Evolutionary conservation across 1,140 invertebrate species (phyloP).

Genomic region (Drosophila pseudoobscura): DNA sequence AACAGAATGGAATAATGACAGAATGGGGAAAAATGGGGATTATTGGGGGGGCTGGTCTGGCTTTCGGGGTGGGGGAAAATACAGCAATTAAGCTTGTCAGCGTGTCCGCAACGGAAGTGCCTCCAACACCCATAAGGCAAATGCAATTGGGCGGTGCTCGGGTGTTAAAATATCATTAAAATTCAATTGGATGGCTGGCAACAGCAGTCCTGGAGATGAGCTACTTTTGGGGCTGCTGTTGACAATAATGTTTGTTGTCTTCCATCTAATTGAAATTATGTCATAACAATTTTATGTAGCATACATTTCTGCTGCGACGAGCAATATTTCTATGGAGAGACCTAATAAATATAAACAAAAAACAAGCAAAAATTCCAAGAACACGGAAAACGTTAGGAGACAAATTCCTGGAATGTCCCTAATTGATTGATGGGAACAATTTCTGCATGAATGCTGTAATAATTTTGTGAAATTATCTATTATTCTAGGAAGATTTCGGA

Average conservation of each 20-base stretch:
- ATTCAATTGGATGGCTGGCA: conserved; percentile 25
- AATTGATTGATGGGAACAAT: no score
- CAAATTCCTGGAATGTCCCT: no score
- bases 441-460: no score
- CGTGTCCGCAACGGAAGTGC: conserved; percentile 10
- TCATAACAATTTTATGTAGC: conserved; percentile 65
- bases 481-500: no score
- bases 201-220: background rate
- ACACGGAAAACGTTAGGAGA: background rate
- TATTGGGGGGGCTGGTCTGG: conserved; percentile 14
- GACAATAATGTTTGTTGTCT: conserved; percentile 1
- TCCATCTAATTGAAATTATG: conserved; percentile 27
- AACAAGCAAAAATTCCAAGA: background rate
- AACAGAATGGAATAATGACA: background rate
- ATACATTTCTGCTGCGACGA: conserved; percentile 59
- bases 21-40: conserved; percentile 11
- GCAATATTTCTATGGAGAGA: conserved; percentile 18
- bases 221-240: background rate
- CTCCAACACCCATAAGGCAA: background rate
- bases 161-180: conserved; percentile 41
- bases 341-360: background rate
- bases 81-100: conserved; percentile 50
- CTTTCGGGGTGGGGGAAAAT: conserved; percentile 1
- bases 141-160: conserved; percentile 32
- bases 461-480: no score